Evolutionary conservation across 2,113 vertebrate species (phyloP).

Genomic region (Passer domesticus): DNA sequence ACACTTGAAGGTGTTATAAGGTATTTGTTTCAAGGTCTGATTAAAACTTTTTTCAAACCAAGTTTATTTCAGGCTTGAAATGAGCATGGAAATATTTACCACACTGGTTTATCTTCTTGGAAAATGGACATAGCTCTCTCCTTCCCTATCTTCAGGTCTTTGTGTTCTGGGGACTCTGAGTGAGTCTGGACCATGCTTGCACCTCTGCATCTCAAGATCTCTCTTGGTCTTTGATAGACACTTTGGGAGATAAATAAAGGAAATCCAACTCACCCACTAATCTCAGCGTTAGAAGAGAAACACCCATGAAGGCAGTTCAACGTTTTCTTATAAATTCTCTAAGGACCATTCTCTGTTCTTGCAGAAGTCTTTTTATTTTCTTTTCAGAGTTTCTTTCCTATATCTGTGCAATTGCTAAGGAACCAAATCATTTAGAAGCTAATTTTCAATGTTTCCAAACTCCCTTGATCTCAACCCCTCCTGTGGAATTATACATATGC

Average conservation of each 20-base stretch:
- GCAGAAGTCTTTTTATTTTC: neutral
- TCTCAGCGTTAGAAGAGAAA: neutral
- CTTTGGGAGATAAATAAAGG: neutral
- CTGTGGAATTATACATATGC: neutral
- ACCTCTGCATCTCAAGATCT: neutral
- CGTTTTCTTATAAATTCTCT: neutral
- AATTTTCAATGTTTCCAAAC: neutral
- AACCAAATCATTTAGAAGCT: rapidly evolving
- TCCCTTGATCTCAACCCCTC: neutral
- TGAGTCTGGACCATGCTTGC: neutral
- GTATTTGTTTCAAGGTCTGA: neutral
- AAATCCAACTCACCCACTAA: neutral
- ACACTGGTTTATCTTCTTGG: neutral
- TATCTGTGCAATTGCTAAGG: neutral
- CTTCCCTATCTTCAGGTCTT: neutral
- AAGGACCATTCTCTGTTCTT: neutral
- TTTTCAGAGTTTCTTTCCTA: neutral
- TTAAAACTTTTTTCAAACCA: neutral
- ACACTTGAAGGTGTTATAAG: neutral
- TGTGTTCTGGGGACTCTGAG: neutral
- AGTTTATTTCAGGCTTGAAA: neutral
- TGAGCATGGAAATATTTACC: neutral
- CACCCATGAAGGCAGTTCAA: neutral
- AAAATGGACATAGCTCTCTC: neutral
- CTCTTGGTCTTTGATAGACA: neutral